Evolutionary conservation across 2,888 invertebrate genomes (phyloP), one percentile per base, ranked within the genome.

Genomic region (Catonia carolina): DNA sequence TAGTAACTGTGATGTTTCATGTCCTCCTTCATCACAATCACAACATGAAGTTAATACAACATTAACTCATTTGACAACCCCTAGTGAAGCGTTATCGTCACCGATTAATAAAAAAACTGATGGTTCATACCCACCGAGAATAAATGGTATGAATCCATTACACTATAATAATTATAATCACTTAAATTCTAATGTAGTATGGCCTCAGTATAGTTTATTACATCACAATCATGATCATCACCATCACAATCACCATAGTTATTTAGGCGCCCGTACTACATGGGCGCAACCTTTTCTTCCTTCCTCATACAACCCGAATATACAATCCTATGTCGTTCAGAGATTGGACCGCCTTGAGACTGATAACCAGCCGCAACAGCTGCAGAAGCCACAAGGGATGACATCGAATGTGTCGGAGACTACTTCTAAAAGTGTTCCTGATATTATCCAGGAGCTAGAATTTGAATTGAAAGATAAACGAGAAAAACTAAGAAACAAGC

Each of bases 361-460:
- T 27, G 27, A 27, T 8, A 27, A 27, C 27, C 27, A 27, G 27
- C 27, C 8, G 27, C 27, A 27, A 8, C 27, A 27, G 4, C 8
- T 27, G 27, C 27, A 27, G 27, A 4, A 6, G 27, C 27, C 4
- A 8, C 27, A 27, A 6, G 4, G 4, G 27, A 8, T 8, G 8
- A 27, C 27, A 6, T 27, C 27, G 8, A 8, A 6, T 6, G 8
- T 8, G 4, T 27, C 27, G 8, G 27, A 27, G 8, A 27, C 53
- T 27, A 27, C 27, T 15, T 63, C 64, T 18, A 75, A 79, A 64
- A 84, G 83, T 71, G 86, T 89, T 39, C 85, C 87, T 0, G 83
- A 86, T 70, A 86, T 89, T 69, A 78, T 89, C 17, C 81, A 81
- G 67, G 85, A 87, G 65, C 74, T 89, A 60, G 82, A 86, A 70